These are phyloP conservation scores for Spilarctia lutea DNA, from an alignment of 2,888 invertebrate species.

Conservation along the genomic window DNA sequence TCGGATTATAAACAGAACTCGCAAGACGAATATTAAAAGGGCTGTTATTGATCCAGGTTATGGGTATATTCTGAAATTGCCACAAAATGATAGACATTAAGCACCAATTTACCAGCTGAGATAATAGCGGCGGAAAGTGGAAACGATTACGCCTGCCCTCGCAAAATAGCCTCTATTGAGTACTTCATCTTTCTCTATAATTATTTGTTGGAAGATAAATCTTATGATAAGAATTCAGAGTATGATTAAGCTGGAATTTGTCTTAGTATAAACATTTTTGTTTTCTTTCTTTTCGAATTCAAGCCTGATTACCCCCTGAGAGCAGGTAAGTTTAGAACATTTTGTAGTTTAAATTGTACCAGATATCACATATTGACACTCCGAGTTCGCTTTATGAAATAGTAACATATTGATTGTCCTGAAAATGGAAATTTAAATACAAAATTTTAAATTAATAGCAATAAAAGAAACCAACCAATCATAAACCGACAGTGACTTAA, in stretches of 20 bases:
- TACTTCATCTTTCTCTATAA: conserved; percentile 42
- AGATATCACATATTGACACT: background rate
- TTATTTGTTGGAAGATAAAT: conserved; percentile 45
- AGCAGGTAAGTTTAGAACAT: background rate
- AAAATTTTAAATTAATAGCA: no score
- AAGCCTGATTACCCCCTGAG: background rate
- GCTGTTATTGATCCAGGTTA: conserved; percentile 14
- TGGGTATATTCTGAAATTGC: conserved; percentile 14
- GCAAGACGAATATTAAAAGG: conserved; percentile 13
- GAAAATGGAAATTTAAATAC: background rate
- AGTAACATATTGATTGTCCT: background rate
- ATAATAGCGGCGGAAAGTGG: conserved; percentile 53
- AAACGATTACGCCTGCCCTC: conserved; percentile 47
- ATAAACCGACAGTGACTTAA: no score
- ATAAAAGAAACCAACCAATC: no score
- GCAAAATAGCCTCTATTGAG: conserved; percentile 42
- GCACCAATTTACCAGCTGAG: conserved; percentile 51
- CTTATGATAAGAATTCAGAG: conserved; percentile 15
- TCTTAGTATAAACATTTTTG: background rate
- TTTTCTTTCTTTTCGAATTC: background rate
- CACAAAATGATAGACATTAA: conserved; percentile 50
- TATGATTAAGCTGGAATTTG: background rate
- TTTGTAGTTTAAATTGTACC: background rate
- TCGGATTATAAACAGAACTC: conserved; percentile 7
- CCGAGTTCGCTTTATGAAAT: background rate